Percentiles rank a stretch among this genome's conserved stretches.
phyloP scores from a whole-genome alignment of 2,797 vertebrate genomes.

The Hippopotamyrus pictus region DNA sequence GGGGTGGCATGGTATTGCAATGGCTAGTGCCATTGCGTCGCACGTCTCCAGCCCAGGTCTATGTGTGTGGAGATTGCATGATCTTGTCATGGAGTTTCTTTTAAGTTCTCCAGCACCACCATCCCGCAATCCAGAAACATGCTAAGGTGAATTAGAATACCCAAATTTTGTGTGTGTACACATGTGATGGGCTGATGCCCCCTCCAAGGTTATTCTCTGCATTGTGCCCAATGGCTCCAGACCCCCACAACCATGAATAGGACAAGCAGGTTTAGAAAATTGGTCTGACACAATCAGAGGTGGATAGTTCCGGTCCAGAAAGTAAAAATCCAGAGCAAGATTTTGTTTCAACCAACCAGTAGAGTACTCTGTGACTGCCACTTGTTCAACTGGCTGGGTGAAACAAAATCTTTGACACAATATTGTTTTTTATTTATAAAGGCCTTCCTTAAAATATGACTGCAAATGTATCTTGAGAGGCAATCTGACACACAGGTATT shows the following conservation, averaged over 20 bases:
- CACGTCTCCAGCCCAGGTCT: neutral
- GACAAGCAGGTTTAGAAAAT: neutral
- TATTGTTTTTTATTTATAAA: neutral
- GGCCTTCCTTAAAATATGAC: neutral
- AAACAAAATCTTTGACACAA: neutral
- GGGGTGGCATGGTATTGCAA: neutral
- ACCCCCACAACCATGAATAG: neutral
- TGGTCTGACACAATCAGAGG: neutral
- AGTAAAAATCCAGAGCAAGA: neutral
- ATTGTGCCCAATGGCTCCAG: neutral
- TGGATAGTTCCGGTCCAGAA: neutral
- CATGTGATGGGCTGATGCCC: neutral
- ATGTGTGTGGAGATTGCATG: neutral
- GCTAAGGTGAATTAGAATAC: neutral
- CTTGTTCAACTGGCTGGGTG: neutral
- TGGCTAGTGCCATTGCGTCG: neutral
- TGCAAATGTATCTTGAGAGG: neutral
- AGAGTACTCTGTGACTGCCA: neutral
- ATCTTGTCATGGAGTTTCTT: neutral
- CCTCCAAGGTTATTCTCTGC: neutral
- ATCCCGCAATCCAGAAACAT: neutral
- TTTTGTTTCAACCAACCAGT: neutral
- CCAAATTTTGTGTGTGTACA: neutral
- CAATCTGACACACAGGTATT: neutral
- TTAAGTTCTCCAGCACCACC: neutral